Evolutionary conservation across 2,888 invertebrate species (phyloP), one percentile per base, ranked within the genome.

Genomic region (Rhamnusium bicolor): DNA sequence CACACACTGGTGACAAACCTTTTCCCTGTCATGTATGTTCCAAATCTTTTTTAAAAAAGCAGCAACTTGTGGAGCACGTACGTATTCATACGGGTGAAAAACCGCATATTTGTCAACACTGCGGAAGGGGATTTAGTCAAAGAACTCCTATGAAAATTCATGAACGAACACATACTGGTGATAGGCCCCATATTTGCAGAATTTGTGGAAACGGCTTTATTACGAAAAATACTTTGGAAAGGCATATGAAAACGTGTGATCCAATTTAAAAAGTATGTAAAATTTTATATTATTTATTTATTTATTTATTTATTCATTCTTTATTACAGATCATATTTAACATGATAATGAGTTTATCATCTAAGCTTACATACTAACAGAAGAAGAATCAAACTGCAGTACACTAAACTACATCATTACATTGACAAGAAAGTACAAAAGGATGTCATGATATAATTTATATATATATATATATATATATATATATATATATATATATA

Each of bases 221-320:
- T 32, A 86, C 87, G 0, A 86, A 86, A 72, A 84, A 84, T 16
- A 83, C 85, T 14, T 82, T 86, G 80, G 85, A 86, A 68, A 84
- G 82, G 6, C 87, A 87, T 69, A 83, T 85, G 81, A 86, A 86
- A 69, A 84, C 81, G 65, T 86, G 87, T 12, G 1, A 40, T 40
- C 40, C 40, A n/a, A n/a, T 3, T n/a, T 40, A 40, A 4, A n/a
- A 12, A 10, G 4, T 0, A 40, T 40, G 40, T 4, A 40, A 40
- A n/a, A n/a, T n/a, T n/a, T n/a, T n/a, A n/a, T n/a, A n/a, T n/a
- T n/a, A n/a, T n/a, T n/a, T n/a, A n/a, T n/a, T n/a, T n/a, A n/a
- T n/a, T n/a, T n/a, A n/a, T n/a, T n/a, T n/a, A n/a, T n/a, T n/a
- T n/a, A n/a, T n/a, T n/a, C n/a, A n/a, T n/a, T n/a, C n/a, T n/a